Base-by-base conservation (phyloP, 2,113 vertebrate species). In the Prietella phreatophila region DNA sequence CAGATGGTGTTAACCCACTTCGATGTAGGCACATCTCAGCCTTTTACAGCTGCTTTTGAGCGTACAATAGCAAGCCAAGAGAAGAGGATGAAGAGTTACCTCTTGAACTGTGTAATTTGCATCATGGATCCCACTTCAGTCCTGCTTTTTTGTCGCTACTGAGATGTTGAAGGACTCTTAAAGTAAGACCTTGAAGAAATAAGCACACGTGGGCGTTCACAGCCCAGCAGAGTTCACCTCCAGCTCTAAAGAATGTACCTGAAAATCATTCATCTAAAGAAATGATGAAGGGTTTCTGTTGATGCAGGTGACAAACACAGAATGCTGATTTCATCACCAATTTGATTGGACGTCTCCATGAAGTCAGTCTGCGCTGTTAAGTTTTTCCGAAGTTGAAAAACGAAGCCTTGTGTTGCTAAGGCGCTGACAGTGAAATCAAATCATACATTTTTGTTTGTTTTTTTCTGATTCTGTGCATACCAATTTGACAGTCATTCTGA, bases 111-210 rank as follows among this genome's bases (percentile, higher is more conserved):
- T 88, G 53, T 90, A 73, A 86, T 91, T 89, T 91, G 83, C 88
- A 91, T 91, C 82, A 69, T 84, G 83, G 88, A 87, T 87, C 81
- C 88, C 90, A 89, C 90, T 89, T 89, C 83, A 89, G 83, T 27
- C 76, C 78, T 73, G 83, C 76, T 83, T 76, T 87, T 85, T 88
- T 88, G 55, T 76, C 65, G 81, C 85, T 63, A 69, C 88, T 73
- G 39, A 91, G 88, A 83, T 79, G 83, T 83, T 91, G 86, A 91
- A 89, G 90, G 78, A 87, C 90, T 69, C 90, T 89, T 87, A 89
- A 90, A 87, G 61, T 85, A 85, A 87, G 69, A 85, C 87, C 83
- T 88, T 85, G 53, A 71, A 61, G 79, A 85, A 88, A 81, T 71
- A 89, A 78, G 33, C 63, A 4, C 76, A 85, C 63, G 90, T 85